Evolutionary conservation across 2,797 vertebrate genomes (phyloP).

Genomic region (Aeoliscus strigatus): DNA sequence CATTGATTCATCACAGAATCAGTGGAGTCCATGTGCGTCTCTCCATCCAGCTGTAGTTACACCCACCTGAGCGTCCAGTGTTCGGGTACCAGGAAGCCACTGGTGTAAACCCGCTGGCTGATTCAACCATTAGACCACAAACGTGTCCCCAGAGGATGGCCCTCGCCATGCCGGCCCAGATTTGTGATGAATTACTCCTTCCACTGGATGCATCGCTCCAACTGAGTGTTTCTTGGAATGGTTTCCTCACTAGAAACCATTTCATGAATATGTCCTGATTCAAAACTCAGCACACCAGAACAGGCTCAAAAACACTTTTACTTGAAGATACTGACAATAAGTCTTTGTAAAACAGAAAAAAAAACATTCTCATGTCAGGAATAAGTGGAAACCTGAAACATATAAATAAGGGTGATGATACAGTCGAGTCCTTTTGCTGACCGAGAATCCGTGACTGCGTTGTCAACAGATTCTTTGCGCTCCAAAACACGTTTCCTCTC

Average conservation of each 20-base stretch:
- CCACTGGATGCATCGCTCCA: no score
- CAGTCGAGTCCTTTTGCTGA: slow-evolving; percentile 56
- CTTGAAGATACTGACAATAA: no score
- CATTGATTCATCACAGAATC: no score
- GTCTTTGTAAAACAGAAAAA: no score
- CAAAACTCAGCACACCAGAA: no score
- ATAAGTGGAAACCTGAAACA: no score
- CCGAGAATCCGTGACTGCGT: slow-evolving; percentile 61
- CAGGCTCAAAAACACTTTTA: no score
- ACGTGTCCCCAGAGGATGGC: slow-evolving; percentile 48
- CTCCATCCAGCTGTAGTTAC: slow-evolving; percentile 55
- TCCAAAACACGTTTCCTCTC: slow-evolving; percentile 76
- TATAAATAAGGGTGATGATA: no score
- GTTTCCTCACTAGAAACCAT: no score
- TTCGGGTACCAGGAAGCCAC: slow-evolving; percentile 64
- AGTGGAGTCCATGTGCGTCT: slow-evolving; percentile 54
- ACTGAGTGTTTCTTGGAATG: no score
- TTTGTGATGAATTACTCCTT: slow-evolving; percentile 53
- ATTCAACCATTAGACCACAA: slow-evolving; percentile 57
- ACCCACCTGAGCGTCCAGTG: slow-evolving; percentile 56
- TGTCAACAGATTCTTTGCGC: slow-evolving; percentile 75
- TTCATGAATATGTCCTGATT: no score
- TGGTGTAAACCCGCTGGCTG: slow-evolving; percentile 76
- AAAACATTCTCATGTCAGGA: no score
- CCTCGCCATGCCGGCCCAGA: slow-evolving; percentile 60